phyloP scores from a whole-genome alignment of 2,888 invertebrate genomes.

The Lycaena phlaeas region DNA sequence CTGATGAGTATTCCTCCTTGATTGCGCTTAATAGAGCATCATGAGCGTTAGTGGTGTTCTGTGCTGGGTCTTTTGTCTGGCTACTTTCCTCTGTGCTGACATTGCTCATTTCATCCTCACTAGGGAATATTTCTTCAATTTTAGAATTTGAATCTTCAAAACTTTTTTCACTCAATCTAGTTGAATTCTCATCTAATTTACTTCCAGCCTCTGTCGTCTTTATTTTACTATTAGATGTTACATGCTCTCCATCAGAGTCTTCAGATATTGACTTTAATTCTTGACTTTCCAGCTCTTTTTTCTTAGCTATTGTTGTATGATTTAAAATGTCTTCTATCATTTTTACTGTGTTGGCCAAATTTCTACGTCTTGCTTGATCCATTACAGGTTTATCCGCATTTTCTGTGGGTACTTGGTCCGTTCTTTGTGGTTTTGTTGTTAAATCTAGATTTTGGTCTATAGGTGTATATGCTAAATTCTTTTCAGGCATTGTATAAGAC shows the following conservation, averaged over 20 bases:
- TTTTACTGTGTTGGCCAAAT: constrained; percentile 49
- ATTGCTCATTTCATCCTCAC: constrained; percentile 9
- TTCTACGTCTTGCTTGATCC: constrained; percentile 30
- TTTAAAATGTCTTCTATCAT: constrained; percentile 42
- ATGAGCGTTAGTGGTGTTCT: not conserved
- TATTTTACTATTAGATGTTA: constrained; percentile 9
- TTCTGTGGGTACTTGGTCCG: not conserved
- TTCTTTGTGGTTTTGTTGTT: constrained; percentile 2
- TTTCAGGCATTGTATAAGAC: not conserved
- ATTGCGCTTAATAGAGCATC: not conserved
- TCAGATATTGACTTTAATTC: constrained; percentile 2
- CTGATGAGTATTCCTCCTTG: constrained; percentile 15
- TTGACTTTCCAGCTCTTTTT: constrained; percentile 2
- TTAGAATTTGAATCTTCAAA: constrained; percentile 12
- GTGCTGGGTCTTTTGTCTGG: constrained; percentile 2
- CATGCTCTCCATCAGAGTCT: constrained; percentile 9
- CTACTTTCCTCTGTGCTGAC: constrained; percentile 6
- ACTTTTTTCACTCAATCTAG: constrained; percentile 10
- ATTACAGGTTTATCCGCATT: not conserved
- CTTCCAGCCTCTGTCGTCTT: constrained; percentile 11
- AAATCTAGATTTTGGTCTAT: constrained; percentile 1
- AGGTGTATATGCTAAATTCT: not conserved
- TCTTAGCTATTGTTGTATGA: constrained; percentile 6
- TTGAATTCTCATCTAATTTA: constrained; percentile 10
- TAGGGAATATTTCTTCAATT: constrained; percentile 8